Evolutionary conservation across 2,113 vertebrate genomes (phyloP).

Genomic region (Sylvia atricapilla): DNA sequence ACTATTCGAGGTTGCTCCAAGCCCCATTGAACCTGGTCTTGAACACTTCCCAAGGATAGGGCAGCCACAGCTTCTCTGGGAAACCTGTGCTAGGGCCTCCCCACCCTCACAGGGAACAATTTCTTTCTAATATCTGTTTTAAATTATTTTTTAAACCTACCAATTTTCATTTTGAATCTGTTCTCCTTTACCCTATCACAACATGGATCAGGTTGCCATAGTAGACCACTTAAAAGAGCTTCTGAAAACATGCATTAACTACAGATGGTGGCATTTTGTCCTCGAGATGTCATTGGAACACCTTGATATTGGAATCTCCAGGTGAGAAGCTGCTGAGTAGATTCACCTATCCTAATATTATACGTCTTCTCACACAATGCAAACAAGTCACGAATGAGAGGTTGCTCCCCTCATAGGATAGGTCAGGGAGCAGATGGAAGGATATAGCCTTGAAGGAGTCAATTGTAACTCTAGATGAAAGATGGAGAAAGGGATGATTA

Average conservation of each 20-base stretch:
- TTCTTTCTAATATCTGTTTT: not conserved
- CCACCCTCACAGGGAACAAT: not conserved
- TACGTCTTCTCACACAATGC: not conserved
- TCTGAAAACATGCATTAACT: not conserved
- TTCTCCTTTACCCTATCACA: not conserved
- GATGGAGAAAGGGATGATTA: fast-evolving
- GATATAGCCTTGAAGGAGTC: not conserved
- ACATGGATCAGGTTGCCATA: not conserved
- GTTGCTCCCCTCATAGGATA: not conserved
- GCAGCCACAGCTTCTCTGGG: not conserved
- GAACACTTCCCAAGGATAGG: not conserved
- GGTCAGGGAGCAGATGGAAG: not conserved
- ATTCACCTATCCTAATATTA: not conserved
- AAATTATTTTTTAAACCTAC: not conserved
- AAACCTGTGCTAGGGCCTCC: not conserved
- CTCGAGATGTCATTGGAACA: fast-evolving
- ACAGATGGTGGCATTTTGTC: not conserved
- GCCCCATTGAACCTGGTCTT: not conserved
- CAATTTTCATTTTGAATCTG: not conserved
- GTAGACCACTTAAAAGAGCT: not conserved
- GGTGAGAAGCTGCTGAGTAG: not conserved
- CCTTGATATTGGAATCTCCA: not conserved
- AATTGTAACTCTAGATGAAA: not conserved
- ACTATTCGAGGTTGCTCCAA: fast-evolving
- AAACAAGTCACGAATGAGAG: not conserved